These are phyloP conservation scores for Stomorhina lunata DNA, from an alignment of 2,888 invertebrate genomes.

Conservation along the genomic window DNA sequence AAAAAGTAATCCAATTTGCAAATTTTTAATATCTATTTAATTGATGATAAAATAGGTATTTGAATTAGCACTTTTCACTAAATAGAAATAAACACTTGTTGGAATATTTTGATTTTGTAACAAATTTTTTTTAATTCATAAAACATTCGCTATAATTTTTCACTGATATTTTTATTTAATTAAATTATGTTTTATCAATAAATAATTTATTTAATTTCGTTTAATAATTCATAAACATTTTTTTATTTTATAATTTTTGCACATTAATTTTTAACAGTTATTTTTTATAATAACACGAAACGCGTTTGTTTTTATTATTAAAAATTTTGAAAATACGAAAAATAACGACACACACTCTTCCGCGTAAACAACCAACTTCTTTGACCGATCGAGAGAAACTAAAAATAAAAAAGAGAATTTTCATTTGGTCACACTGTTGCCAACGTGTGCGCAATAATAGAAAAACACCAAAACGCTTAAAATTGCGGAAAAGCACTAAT, in stretches of 20 bases:
- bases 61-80: conserved; percentile 31
- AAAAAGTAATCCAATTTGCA: conserved; percentile 3
- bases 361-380: conserved; percentile 19
- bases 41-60: neutral
- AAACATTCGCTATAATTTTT: neutral
- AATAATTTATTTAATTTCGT: neutral
- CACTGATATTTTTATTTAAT: neutral
- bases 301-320: conserved; percentile 19
- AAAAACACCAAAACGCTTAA: neutral
- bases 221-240: neutral
- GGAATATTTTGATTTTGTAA: neutral
- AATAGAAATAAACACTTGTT: neutral
- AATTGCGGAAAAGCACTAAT: no score
- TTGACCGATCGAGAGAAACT: conserved; percentile 57
- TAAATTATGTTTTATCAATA: neutral
- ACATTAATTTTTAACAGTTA: conserved; percentile 24
- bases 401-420: conserved; percentile 31
- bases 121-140: neutral
- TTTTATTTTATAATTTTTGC: neutral
- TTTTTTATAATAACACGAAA: conserved; percentile 36
- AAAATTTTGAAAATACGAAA: neutral
- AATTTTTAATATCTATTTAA: conserved; percentile 8
- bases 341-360: neutral
- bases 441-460: neutral
- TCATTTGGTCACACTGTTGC: neutral